These are phyloP conservation scores for Pseudorasbora parva DNA, from an alignment of 2,113 vertebrate species.

Conservation along the genomic window DNA sequence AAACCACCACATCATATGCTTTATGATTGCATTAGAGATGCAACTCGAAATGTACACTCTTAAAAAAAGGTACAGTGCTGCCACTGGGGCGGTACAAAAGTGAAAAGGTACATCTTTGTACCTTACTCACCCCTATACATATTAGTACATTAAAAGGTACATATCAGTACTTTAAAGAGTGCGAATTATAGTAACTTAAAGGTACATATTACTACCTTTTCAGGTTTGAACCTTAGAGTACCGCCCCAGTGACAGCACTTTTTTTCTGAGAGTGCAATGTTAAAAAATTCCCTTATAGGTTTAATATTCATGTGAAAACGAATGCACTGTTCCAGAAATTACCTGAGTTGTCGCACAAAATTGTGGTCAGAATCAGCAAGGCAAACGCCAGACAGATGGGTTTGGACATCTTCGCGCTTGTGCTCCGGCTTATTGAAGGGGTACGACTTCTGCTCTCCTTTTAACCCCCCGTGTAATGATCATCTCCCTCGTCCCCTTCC, in stretches of 20 bases:
- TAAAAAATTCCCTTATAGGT: neutral
- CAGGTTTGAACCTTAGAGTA: too few species aligned
- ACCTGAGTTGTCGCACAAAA: slow-evolving; percentile 60
- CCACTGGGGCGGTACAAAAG: too few species aligned
- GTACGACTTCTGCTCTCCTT: neutral
- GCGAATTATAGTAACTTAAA: too few species aligned
- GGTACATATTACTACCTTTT: too few species aligned
- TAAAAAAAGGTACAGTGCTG: too few species aligned
- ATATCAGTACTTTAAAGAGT: too few species aligned
- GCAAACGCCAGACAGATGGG: slow-evolving; percentile 51
- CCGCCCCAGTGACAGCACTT: too few species aligned
- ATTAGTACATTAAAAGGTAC: too few species aligned
- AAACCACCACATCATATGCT: neutral
- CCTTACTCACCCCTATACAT: too few species aligned
- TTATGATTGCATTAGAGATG: neutral
- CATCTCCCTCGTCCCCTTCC: neutral
- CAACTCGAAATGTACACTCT: too few species aligned
- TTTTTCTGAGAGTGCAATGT: too few species aligned
- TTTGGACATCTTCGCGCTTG: slow-evolving; percentile 63
- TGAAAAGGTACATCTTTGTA: too few species aligned
- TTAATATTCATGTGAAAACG: neutral
- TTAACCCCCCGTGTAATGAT: slow-evolving; percentile 21
- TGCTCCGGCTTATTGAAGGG: neutral
- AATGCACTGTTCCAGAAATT: neutral
- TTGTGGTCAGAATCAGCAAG: slow-evolving; percentile 59